phyloP scores from a whole-genome alignment of 2,797 vertebrate species.

The Pangasius mekongensis region DNA sequence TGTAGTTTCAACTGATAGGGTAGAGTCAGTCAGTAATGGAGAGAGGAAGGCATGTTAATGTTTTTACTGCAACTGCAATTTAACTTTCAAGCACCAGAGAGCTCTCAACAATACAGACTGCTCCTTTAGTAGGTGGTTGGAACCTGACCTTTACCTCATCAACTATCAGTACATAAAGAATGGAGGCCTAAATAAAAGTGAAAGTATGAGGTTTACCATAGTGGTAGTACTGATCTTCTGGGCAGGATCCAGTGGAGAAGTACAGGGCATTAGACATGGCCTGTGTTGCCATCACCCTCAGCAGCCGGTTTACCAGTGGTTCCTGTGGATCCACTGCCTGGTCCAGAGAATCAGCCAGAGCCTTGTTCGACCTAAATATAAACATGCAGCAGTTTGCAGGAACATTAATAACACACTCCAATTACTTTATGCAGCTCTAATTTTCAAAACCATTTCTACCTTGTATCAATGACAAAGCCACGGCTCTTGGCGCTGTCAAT shows the following conservation, averaged over 20 bases:
- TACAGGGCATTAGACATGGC: conserved; percentile 95
- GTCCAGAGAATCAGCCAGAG: conserved; percentile 89
- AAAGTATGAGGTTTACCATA: conserved; percentile 78
- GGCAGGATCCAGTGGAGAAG: conserved; percentile 86
- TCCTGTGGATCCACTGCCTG: conserved; percentile 83
- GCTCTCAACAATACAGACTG: neutral
- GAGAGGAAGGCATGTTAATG: neutral
- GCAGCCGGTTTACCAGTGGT: conserved; percentile 85
- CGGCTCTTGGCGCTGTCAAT: conserved; percentile 80
- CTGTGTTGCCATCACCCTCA: conserved; percentile 91
- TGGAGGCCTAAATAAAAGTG: neutral
- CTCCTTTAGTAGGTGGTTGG: neutral
- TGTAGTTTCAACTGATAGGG: neutral
- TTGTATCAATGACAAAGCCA: conserved; percentile 87
- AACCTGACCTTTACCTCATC: neutral
- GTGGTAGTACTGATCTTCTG: conserved; percentile 85
- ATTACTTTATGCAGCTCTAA: neutral
- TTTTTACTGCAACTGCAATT: neutral
- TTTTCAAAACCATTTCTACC: conserved; percentile 68
- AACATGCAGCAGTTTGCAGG: neutral
- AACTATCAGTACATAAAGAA: neutral
- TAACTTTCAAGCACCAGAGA: neutral
- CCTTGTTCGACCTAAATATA: conserved; percentile 86
- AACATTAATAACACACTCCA: neutral
- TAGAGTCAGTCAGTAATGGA: neutral